Base-by-base conservation (phyloP, 2,888 invertebrate genomes). In the Taphrorychus bicolor region DNA sequence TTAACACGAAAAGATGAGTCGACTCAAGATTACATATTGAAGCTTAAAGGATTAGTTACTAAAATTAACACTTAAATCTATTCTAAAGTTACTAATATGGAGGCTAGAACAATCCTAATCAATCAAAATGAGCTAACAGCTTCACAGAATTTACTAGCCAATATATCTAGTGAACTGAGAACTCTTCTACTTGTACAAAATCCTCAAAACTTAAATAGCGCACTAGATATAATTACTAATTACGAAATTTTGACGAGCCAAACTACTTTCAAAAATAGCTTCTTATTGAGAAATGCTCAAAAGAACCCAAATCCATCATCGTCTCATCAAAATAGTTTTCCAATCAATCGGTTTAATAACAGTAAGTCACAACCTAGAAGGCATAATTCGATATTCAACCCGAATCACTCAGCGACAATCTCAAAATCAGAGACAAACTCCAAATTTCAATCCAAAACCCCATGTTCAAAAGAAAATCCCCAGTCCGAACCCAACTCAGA, bases 151-250 rank as follows among this genome's bases (percentile, higher is more conserved):
- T 18, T 63, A 3, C 5, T 63, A 24, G 22, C 63, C 5, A 63
- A 63, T 32, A 42, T 63, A 2, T 17, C 48, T 1, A 45, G 17
- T 21, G 63, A 63, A 57, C 21, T 63, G 17, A 45, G 22, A 62
- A 62, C 62, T 5, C 19, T 56, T 22, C 56, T 52, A n/a, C n/a
- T n/a, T n/a, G n/a, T n/a, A n/a, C 57, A 63, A 23, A 57, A 63
- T 18, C 63, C 63, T 7, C 41, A 61, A 40, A 61, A 61, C 19
- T 21, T 61, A 3, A 54, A 61, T 11, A 41, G 11, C 5, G 61
- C 61, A 5, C 40, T 61, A 1, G 61, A 61, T 1, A 61, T 60
- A 3, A 60, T 60, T 48, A 48, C 45, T 48, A 59, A 59, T 24
- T 59, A 59, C 5, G 59, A 59, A 59, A 48, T 59, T 5, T 19